Evolutionary conservation across 2,797 vertebrate species (phyloP).

Genomic region (Urocyon cinereoargenteus): DNA sequence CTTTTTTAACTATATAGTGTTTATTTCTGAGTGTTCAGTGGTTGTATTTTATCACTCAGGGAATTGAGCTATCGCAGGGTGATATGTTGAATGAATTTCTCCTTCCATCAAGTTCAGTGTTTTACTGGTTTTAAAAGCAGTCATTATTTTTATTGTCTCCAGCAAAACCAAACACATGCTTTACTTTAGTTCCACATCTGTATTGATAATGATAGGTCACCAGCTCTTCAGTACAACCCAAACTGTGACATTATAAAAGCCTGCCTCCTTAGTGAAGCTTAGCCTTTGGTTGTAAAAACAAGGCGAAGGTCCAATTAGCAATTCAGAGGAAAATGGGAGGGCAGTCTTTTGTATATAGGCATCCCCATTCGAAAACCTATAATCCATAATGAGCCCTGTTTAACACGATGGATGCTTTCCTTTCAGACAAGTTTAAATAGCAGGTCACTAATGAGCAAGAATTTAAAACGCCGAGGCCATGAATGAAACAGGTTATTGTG

Average conservation of each 20-base stretch:
- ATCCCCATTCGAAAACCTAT: conserved; percentile 70
- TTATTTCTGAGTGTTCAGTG: conserved; percentile 70
- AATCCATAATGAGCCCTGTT: conserved; percentile 81
- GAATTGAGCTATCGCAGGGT: conserved; percentile 57
- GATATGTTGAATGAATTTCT: conserved; percentile 76
- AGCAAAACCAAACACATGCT: conserved; percentile 70
- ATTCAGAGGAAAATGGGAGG: conserved; percentile 70
- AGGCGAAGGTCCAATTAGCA: conserved; percentile 75
- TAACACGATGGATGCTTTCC: conserved; percentile 71
- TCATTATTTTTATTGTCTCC: conserved; percentile 76
- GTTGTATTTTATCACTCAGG: conserved; percentile 65
- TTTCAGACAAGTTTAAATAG: conserved; percentile 79
- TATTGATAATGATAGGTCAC: conserved; percentile 75
- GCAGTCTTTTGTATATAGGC: conserved; percentile 76
- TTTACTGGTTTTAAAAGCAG: conserved; percentile 76
- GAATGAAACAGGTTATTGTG: conserved; percentile 79
- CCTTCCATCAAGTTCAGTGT: conserved; percentile 70
- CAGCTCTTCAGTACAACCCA: conserved; percentile 49
- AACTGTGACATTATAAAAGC: conserved; percentile 74
- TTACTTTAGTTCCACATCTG: conserved; percentile 67
- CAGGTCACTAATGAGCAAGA: conserved; percentile 79
- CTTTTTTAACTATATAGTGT: conserved; percentile 60
- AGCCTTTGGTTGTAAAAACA: conserved; percentile 77
- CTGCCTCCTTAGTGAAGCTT: conserved; percentile 69
- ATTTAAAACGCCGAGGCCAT: conserved; percentile 68